Conservation (phyloP, 2,888 invertebrate species). For the Agonopterix arenella region DNA sequence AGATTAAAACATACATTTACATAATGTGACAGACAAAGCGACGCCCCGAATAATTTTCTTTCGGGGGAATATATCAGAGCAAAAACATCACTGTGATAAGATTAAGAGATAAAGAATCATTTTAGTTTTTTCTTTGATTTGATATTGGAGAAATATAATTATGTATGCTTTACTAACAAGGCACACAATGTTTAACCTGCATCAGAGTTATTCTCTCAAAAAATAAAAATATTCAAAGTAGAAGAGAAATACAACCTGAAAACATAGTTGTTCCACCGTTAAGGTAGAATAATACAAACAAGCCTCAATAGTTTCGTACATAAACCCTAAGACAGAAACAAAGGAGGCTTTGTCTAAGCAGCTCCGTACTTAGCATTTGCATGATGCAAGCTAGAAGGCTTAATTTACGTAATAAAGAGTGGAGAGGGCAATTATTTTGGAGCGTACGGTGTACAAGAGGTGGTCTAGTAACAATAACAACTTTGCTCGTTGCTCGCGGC, state of each 20-base stretch:
- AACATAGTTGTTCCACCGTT: background rate
- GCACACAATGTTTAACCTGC: too few relatives aligned
- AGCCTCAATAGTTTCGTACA: too few relatives aligned
- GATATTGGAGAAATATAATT: too few relatives aligned
- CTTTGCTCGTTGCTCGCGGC: conserved; percentile 24
- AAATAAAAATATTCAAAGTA: too few relatives aligned
- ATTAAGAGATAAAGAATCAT: background rate
- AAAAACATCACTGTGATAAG: background rate
- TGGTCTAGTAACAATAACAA: conserved; percentile 29
- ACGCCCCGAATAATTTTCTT: conserved; percentile 38
- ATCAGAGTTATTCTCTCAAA: too few relatives aligned
- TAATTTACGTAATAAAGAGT: conserved; percentile 36
- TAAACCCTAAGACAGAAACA: conserved; percentile 22
- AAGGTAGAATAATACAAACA: background rate
- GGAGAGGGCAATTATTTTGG: conserved; percentile 49
- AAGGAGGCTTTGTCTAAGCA: conserved; percentile 34
- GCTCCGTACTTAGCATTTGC: conserved; percentile 35
- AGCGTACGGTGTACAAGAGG: conserved; percentile 26
- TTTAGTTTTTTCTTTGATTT: too few relatives aligned
- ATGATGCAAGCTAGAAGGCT: conserved; percentile 46
- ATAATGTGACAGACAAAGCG: conserved; percentile 53
- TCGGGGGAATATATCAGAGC: conserved; percentile 13
- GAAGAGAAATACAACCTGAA: too few relatives aligned
- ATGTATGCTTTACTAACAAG: too few relatives aligned
- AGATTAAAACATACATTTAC: conserved; percentile 55